Evolutionary conservation across 2,113 vertebrate genomes (phyloP).

Genomic region (Crotalus tigris): DNA sequence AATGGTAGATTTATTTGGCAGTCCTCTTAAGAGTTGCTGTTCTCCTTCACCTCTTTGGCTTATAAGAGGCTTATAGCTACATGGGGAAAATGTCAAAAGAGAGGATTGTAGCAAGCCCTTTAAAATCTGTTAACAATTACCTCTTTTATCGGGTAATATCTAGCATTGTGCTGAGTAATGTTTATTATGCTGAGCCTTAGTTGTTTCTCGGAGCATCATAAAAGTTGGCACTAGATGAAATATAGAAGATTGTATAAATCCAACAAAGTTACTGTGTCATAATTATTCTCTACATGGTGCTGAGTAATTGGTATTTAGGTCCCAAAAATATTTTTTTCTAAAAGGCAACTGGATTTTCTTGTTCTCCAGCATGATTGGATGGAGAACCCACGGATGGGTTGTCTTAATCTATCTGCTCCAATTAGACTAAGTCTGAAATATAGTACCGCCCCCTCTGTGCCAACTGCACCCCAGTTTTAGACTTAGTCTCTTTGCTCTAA

Average conservation of each 20-base stretch:
- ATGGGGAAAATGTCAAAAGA: constrained; percentile 17
- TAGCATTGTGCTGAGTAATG: constrained; percentile 6
- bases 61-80: constrained; percentile 21
- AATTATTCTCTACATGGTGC: not conserved
- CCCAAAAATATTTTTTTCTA: not conserved
- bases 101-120: not conserved
- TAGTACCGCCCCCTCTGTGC: too few relatives aligned
- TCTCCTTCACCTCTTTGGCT: constrained; percentile 23
- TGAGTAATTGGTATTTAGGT: not conserved
- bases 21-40: constrained; percentile 29
- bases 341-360: not conserved
- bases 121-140: constrained; percentile 4
- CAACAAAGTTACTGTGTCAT: not conserved
- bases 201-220: not conserved
- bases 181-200: not conserved
- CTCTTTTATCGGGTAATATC: constrained; percentile 6
- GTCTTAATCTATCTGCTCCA: too few relatives aligned
- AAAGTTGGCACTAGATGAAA: not conserved
- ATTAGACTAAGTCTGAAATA: too few relatives aligned
- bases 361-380: too few relatives aligned
- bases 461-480: too few relatives aligned
- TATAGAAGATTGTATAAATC: not conserved
- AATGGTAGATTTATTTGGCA: constrained; percentile 31
- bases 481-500: too few relatives aligned
- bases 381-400: too few relatives aligned